phyloP scores from a whole-genome alignment of 2,888 invertebrate species.

The Scaptomyza flava region DNA sequence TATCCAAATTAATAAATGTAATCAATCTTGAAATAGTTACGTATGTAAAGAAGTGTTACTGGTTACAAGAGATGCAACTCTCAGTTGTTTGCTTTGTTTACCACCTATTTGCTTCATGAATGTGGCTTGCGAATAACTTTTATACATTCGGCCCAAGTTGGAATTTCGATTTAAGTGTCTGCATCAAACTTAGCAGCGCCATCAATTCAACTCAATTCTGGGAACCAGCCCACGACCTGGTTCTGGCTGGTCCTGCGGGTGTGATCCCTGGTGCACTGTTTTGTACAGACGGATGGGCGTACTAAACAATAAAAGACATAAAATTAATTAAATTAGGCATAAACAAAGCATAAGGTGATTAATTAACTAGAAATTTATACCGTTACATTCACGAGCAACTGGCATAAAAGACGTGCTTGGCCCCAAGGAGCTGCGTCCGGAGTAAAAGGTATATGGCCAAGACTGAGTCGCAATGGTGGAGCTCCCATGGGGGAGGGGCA shows the following conservation, averaged over 20 bases:
- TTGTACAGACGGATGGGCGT: not conserved
- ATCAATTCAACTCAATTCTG: constrained; percentile 10
- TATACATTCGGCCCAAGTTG: constrained; percentile 1
- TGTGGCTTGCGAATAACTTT: constrained; percentile 9
- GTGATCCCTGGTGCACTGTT: not conserved
- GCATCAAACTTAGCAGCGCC: constrained; percentile 17
- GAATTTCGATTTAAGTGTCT: constrained; percentile 10
- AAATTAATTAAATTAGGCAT: constrained; percentile 71
- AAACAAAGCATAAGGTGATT: constrained; percentile 70
- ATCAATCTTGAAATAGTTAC: not conserved
- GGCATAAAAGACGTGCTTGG: constrained; percentile 52
- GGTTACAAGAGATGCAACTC: not conserved
- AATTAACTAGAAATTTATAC: constrained; percentile 70
- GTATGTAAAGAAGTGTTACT: not conserved
- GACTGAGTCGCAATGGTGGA: not conserved
- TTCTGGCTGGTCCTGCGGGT: too few species aligned
- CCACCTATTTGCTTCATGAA: constrained; percentile 1
- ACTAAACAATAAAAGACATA: constrained; percentile 63
- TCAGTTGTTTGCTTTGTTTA: not conserved
- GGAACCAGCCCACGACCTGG: not conserved
- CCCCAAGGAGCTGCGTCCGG: constrained; percentile 11
- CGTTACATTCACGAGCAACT: constrained; percentile 41
- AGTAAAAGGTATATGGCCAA: constrained; percentile 2
- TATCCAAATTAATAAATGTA: not conserved
- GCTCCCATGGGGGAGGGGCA: not conserved